phyloP scores from a whole-genome alignment of 2,797 vertebrate genomes.

The Malacoraja senta region DNA sequence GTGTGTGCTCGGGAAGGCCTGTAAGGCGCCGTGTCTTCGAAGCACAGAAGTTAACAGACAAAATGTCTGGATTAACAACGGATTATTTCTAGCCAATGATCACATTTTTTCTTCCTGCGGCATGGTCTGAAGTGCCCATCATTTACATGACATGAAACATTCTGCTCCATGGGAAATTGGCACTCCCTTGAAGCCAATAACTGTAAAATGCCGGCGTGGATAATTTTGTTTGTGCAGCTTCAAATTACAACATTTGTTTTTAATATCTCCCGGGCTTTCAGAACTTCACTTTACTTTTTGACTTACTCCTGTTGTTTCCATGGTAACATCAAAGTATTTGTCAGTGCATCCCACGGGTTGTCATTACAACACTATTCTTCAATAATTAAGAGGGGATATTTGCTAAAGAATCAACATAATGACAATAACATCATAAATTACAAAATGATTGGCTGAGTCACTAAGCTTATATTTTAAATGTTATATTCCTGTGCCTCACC shows the following conservation, averaged over 20 bases:
- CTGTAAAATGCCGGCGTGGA: background rate
- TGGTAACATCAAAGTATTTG: background rate
- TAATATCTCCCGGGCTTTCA: background rate
- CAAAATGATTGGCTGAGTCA: background rate
- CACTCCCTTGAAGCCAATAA: background rate
- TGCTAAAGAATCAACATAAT: background rate
- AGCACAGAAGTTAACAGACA: background rate
- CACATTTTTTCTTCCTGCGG: background rate
- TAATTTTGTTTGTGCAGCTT: background rate
- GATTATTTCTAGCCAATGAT: background rate
- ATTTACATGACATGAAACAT: background rate
- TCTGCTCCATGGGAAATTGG: slow-evolving; percentile 1
- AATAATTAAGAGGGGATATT: background rate
- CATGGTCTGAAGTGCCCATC: background rate
- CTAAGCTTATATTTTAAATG: background rate
- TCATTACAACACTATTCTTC: background rate
- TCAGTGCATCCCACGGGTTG: background rate
- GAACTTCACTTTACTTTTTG: background rate
- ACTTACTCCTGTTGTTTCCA: background rate
- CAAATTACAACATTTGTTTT: background rate
- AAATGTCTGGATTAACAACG: too few species aligned
- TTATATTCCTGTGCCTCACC: background rate
- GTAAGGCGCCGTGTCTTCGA: background rate
- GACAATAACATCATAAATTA: background rate
- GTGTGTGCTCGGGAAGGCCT: background rate